Base-by-base conservation (phyloP, 1,140 invertebrate genomes). In the Papilio xuthus region DNA sequence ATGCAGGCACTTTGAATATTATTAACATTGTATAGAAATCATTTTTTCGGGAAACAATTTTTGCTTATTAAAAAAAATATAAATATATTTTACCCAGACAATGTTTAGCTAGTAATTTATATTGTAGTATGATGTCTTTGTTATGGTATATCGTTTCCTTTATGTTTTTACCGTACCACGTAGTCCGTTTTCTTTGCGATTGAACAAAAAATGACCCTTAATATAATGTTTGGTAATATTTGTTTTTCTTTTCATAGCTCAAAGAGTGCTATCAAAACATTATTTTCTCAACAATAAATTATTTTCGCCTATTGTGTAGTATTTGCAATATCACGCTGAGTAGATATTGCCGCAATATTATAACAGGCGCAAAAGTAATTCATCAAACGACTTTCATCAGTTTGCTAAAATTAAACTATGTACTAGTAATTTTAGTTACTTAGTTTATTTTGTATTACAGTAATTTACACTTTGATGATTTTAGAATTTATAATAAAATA, bases 191-290 rank as follows among this genome's bases (percentile, higher is more conserved):
- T 63, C 56, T 63, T 63, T 63, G 56, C 28, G 56, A 63, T 63
- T 63, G 26, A 32, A 67, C 60, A 67, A 67, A 67, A 67, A 67
- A 67, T 67, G 60, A 67, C 60, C 60, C 26, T 67, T 67, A 28
- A 67, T 15, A 32, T 67, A 67, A 67, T 67, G 26, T 32, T 67
- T 67, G 60, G 26, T 63, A 26, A 63, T 63, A 26, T 26, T 63
- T 63, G 56, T 67, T 67, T 67, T 67, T 15, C 60, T 67, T 67
- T 67, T 67, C 60, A 67, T 67, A 26, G 26, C 26, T 28, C 13
- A 28, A 28, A 67, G 60, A 67, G 32, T 67, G 32, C 20, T 23
- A 26, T 26, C 56, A 15, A 67, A 12, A 67, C 15, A 67, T 28
- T 63, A 63, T 28, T 28, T 28, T 67, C 26, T 67, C 60, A 28